Conservation (phyloP, 2,797 vertebrate species). For the Capromys pilorides region DNA sequence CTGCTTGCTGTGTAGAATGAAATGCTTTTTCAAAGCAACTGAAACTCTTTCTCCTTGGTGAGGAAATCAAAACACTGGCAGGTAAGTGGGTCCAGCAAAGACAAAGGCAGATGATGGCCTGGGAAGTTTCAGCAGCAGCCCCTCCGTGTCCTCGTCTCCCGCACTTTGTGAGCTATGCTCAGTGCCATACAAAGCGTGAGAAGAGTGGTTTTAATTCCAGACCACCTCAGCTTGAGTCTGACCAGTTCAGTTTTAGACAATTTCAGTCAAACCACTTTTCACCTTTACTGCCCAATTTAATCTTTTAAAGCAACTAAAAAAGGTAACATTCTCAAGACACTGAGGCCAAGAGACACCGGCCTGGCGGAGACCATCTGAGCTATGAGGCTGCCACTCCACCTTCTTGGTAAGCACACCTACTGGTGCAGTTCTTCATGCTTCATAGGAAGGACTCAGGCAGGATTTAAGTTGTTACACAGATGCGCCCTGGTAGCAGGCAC, state of each 20-base stretch:
- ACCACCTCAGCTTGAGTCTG: neutral
- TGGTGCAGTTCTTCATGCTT: neutral
- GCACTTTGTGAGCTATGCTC: too few species aligned
- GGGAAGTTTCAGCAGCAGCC: too few species aligned
- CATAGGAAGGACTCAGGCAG: neutral
- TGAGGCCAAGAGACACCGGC: neutral
- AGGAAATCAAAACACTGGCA: neutral
- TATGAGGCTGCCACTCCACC: neutral
- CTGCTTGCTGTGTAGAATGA: neutral
- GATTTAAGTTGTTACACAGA: neutral
- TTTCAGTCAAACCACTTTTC: neutral
- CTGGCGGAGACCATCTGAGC: neutral
- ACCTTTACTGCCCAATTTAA: neutral
- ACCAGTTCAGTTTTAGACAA: neutral
- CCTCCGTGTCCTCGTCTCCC: neutral
- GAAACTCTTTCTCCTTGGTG: neutral
- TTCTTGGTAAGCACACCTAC: neutral
- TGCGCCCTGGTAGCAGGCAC: neutral
- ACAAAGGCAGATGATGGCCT: neutral
- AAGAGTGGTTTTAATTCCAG: neutral
- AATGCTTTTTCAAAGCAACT: neutral
- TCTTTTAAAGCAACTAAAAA: neutral
- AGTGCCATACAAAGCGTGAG: neutral
- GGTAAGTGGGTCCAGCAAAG: neutral
- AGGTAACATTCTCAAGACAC: neutral